Percentiles rank a stretch among this genome's conserved stretches.
phyloP scores from a whole-genome alignment of 2,797 vertebrate species.

The Tangara arthus region DNA sequence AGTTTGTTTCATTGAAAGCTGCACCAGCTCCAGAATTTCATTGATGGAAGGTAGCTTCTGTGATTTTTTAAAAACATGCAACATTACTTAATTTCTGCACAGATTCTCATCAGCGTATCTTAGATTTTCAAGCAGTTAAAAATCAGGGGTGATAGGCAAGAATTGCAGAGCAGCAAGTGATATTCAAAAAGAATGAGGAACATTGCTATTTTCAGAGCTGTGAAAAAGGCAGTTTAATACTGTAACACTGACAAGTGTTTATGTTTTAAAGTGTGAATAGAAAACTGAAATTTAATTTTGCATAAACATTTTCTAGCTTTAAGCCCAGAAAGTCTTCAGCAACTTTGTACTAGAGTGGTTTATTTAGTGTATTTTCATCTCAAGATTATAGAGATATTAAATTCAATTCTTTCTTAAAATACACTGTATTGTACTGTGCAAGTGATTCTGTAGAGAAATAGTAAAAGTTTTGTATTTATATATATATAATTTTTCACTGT shows the following conservation, averaged over 20 bases:
- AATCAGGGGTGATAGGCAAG: not conserved
- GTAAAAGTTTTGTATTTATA: not conserved
- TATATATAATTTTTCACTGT: not conserved
- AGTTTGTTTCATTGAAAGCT: not conserved
- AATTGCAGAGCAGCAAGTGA: not conserved
- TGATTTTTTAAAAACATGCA: not conserved
- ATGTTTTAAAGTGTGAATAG: not conserved
- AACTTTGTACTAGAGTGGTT: not conserved
- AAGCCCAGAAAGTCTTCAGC: not conserved
- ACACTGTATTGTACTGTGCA: not conserved
- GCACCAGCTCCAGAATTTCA: not conserved
- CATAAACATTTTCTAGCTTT: not conserved
- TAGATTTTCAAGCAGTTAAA: not conserved
- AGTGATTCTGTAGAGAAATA: not conserved
- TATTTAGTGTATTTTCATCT: not conserved
- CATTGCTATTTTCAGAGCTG: not conserved
- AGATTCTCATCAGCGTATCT: not conserved
- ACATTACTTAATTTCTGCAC: not conserved
- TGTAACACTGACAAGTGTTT: not conserved
- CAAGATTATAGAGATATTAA: not conserved
- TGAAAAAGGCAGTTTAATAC: not conserved
- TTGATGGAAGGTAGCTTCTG: not conserved
- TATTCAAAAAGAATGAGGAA: not conserved
- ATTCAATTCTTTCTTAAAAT: not conserved
- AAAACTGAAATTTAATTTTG: not conserved